Percentiles rank a stretch among this genome's conserved stretches.
Evolutionary conservation across 1,140 invertebrate genomes (phyloP).

Genomic region (Stegodyphus dumicola): DNA sequence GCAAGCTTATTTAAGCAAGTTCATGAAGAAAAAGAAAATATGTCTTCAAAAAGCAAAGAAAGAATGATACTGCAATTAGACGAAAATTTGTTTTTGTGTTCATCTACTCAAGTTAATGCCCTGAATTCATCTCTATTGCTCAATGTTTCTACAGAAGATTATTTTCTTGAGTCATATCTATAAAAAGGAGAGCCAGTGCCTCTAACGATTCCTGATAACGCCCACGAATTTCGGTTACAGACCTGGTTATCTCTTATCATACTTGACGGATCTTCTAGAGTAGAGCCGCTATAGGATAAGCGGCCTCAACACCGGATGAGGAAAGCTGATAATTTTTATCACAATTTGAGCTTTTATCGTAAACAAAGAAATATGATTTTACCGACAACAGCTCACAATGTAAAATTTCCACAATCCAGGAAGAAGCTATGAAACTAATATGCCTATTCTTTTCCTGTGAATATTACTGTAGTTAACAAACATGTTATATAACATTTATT

Average conservation of each 20-base stretch:
- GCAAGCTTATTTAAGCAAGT: no score
- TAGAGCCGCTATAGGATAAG: conserved; percentile 9
- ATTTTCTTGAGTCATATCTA: background rate
- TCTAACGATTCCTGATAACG: conserved; percentile 13
- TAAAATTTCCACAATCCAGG: conserved; percentile 7
- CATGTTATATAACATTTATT: no score
- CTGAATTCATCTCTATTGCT: background rate
- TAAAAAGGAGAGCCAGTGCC: background rate
- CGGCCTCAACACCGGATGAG: conserved; percentile 24
- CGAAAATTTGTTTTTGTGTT: no score
- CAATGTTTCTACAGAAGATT: background rate
- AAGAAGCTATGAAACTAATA: no score
- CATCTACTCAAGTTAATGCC: no score
- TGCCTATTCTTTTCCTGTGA: no score
- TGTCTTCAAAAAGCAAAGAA: no score
- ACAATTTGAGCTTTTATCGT: conserved; percentile 3
- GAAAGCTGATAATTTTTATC: conserved; percentile 34
- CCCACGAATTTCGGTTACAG: background rate
- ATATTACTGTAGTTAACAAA: no score
- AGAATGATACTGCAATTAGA: no score
- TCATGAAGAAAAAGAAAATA: no score
- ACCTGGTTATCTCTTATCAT: conserved; percentile 12
- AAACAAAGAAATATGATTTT: background rate
- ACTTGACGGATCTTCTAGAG: conserved; percentile 9
- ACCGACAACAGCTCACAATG: background rate